Evolutionary conservation across 64 coral and sea anemone species (phyloP).

Genomic region (Dendronephthya gigantea): DNA sequence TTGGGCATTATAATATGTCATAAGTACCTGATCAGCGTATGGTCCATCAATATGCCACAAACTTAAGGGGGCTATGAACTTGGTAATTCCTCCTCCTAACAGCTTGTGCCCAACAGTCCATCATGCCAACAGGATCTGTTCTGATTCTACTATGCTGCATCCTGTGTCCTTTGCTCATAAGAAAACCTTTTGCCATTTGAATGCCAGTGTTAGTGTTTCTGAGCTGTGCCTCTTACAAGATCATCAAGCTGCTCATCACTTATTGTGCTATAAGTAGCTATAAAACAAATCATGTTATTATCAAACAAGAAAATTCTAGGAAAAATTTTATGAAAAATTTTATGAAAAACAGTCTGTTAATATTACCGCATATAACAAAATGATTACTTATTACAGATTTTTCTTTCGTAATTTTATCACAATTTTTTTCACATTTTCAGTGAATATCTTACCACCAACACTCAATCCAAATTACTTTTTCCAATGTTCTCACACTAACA

Average conservation of each 20-base stretch:
- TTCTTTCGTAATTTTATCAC: too few relatives aligned
- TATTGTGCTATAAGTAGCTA: not conserved
- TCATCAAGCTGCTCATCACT: not conserved
- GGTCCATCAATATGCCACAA: not conserved
- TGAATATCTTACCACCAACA: not conserved
- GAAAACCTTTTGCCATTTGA: conserved; percentile 22
- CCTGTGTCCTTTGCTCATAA: conserved; percentile 14
- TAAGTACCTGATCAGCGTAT: not conserved
- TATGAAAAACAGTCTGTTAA: too few relatives aligned
- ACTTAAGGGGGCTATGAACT: not conserved
- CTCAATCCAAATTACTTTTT: not conserved
- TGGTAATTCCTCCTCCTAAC: not conserved
- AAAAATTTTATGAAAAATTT: too few relatives aligned
- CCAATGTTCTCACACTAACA: not conserved
- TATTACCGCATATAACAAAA: too few relatives aligned
- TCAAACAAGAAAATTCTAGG: not conserved
- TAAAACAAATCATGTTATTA: not conserved
- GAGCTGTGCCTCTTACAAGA: not conserved
- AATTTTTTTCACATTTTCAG: too few relatives aligned
- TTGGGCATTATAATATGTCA: too few relatives aligned
- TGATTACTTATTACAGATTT: too few relatives aligned
- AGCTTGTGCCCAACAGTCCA: not conserved
- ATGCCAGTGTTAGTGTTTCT: not conserved
- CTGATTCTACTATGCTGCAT: conserved; percentile 30
- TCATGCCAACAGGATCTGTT: conserved; percentile 23